Base-by-base conservation (phyloP, 1,140 invertebrate species). In the Leptoteleia sp. region DNA sequence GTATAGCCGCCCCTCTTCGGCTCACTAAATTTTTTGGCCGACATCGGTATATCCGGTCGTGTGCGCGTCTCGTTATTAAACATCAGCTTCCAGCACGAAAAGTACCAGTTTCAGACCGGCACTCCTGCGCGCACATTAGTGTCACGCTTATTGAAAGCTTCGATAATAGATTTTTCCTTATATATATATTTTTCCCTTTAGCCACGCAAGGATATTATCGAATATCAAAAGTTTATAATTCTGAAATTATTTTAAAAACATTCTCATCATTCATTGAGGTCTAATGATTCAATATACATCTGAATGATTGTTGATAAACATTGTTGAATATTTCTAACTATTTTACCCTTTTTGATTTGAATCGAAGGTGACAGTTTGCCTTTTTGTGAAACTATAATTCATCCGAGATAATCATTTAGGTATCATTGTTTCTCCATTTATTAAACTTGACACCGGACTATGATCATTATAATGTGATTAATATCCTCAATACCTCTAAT, bases 31-130 rank as follows among this genome's bases (percentile, higher is more conserved):
- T 80, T 55, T 80, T 76, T 80, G 72, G 71, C 19, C 78, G 71
- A 80, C 77, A 76, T 61, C 65, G 71, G 71, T 62, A 76, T 71
- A 80, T 80, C 77, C 59, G 76, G 68, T 73, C 76, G 76, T 68
- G 50, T 70, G 64, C 68, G 37, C 59, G 55, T 61, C 70, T 75
- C 65, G 77, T 79, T 79, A 79, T 79, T 68, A 79, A 79, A 79
- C 75, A 79, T 79, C 70, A 57, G 70, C 64, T 70, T 70, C 64
- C 71, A 40, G 64, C 70, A 61, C 48, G 64, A 70, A 75, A 71
- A 79, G 48, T 73, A 70, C 64, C 64, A 62, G 70, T 79, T 62
- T 54, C 64, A 68, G 59, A 61, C 9, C 57, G 40, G n/a, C 47
- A 29, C 47, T 40, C n/a, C 35, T 38, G 37, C 43, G 29, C 48